phyloP scores from a whole-genome alignment of 2,797 vertebrate species.

The Poliocrania exsul region DNA sequence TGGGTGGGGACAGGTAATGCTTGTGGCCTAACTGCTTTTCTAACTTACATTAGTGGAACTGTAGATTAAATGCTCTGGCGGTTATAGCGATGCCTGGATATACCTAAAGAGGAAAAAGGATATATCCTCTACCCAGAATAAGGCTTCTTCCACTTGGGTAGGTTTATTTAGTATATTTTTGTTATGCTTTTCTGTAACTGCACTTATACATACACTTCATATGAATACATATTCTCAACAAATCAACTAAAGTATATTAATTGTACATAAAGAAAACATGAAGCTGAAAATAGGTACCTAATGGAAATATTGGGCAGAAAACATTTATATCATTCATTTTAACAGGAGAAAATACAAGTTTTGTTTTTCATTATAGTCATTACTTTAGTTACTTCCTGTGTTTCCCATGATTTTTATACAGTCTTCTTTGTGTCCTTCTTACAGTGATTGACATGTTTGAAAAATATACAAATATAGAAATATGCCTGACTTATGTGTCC shows the following conservation, averaged over 20 bases:
- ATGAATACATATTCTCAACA: background rate
- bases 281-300: background rate
- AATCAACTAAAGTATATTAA: background rate
- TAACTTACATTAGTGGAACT: background rate
- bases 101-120: background rate
- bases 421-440: background rate
- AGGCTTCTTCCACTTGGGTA: background rate
- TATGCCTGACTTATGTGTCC: background rate
- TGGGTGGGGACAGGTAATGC: background rate
- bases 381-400: background rate
- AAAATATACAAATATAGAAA: background rate
- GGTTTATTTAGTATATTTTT: background rate
- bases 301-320: background rate
- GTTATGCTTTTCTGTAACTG: background rate
- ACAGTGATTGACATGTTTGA: background rate
- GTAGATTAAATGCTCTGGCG: background rate
- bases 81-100: fast-evolving
- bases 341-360: background rate
- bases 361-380: background rate
- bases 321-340: background rate
- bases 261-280: background rate
- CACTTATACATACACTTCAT: background rate
- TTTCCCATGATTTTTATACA: background rate
- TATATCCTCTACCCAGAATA: background rate
- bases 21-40: background rate